Base-by-base conservation (phyloP, 2,113 vertebrate genomes). In the Taxidea taxus region DNA sequence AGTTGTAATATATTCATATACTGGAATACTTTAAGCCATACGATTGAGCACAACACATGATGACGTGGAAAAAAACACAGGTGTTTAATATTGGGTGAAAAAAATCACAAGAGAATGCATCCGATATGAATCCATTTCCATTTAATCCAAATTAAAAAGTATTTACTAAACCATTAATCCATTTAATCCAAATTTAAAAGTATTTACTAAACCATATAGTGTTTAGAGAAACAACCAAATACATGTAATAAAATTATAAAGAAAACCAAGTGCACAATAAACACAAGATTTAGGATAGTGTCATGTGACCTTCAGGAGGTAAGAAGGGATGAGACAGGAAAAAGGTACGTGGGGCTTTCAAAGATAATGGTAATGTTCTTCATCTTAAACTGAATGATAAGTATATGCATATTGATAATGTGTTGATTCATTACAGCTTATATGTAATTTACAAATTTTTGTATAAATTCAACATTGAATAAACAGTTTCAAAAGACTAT, bases 261-360 rank as follows among this genome's bases (percentile, higher is more conserved):
- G 87, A 96, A 93, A 97, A 95, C 25, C 42, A 87, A 95, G 23
- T 9, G 8, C 25, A 90, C 16, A 78, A 86, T 93, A 82, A 86
- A 94, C 25, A 87, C 4, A 75, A 91, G 47, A 92, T 84, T 91
- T 92, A 84, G 23, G 21, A 27, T 75, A 25, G 18, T 82, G 88
- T 66, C 72, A 34, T 21, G 47, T 77, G 25, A n/a, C 34, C 34
- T 87, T 2, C 6, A 31, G 34, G 39, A 39, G 23, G 4, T 64
- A 93, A 72, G 10, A 86, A 75, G 77, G 6, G 29, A 83, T 44
- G 56, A 78, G 29, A 27, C 25, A 54, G 34, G 29, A 74, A 85
- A 81, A 42, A 90, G 88, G 44, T 5, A 86, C 10, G 49, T 2
- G 31, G 18, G 4, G 58, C 12, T 34, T 95, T 96, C 77, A 87